Conservation (phyloP, 92 coral and sea anemone species). For the Virgularia gustaviana region DNA sequence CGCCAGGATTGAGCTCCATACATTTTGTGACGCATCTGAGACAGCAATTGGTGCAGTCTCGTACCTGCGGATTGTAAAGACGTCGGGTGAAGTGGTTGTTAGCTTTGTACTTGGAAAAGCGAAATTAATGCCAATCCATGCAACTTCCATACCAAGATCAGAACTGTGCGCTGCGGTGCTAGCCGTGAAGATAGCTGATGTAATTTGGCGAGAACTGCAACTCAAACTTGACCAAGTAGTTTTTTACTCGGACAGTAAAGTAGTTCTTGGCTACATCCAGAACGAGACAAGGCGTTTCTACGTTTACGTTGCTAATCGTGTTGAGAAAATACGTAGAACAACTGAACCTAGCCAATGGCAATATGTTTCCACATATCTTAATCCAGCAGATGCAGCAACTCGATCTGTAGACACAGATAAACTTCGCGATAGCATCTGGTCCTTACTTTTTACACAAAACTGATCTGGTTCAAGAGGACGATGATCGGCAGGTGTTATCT, state of each 20-base stretch:
- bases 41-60: conserved; percentile 42
- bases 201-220: conserved; percentile 30
- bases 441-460: conserved; percentile 37
- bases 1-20: conserved; percentile 24
- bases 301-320: no score
- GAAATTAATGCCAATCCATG: conserved; percentile 47
- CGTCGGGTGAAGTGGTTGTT: conserved; percentile 35
- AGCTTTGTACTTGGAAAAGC: conserved; percentile 47
- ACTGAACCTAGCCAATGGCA: conserved; percentile 49
- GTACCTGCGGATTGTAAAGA: conserved; percentile 19
- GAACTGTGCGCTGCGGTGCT: conserved; percentile 45
- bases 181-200: conserved; percentile 40
- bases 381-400: conserved; percentile 50
- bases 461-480: conserved; percentile 1
- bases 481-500: not conserved
- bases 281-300: no score
- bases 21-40: conserved; percentile 45
- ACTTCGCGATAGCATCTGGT: conserved; percentile 40
- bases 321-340: conserved; percentile 42
- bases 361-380: conserved; percentile 38
- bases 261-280: no score
- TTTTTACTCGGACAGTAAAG: no score
- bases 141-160: conserved; percentile 43
- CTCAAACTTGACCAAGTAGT: conserved; percentile 26
- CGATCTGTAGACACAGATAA: conserved; percentile 43